Percentiles rank a stretch among this genome's conserved stretches.
Conservation (phyloP, 2,888 invertebrate species). For the Lordiphosa andalusiaca region DNA sequence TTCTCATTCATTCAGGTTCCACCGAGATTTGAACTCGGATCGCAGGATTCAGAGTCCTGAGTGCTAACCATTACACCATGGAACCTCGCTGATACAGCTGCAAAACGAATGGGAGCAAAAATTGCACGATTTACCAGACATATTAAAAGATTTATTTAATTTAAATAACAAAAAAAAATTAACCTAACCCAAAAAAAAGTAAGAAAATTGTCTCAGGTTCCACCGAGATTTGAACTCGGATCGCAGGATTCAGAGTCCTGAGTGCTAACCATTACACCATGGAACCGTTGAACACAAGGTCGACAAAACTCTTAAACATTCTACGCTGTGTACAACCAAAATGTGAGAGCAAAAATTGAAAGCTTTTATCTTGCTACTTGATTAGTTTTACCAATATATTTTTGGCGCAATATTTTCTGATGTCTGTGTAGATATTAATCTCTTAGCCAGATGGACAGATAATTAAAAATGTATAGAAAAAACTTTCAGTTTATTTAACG, state of each 20-base stretch:
- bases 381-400: too few relatives aligned
- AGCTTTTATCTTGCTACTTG: too few relatives aligned
- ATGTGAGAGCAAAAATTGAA: background rate
- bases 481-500: too few relatives aligned
- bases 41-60: conserved; percentile 82
- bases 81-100: conserved; percentile 70
- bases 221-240: conserved; percentile 82
- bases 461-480: too few relatives aligned
- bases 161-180: background rate
- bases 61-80: conserved; percentile 83
- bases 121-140: fast-evolving
- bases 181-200: background rate
- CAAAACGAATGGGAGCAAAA: conserved; percentile 1
- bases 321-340: background rate
- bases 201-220: conserved; percentile 68
- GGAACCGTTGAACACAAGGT: conserved; percentile 75
- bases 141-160: too few relatives aligned
- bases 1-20: conserved; percentile 79
- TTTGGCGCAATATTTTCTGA: too few relatives aligned
- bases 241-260: conserved; percentile 82
- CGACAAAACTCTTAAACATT: background rate
- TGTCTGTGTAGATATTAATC: too few relatives aligned
- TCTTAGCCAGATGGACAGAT: too few relatives aligned
- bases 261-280: conserved; percentile 83
- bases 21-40: conserved; percentile 81